Base-by-base conservation (phyloP, 2,888 invertebrate species). In the Synanthedon myopaeformis region DNA sequence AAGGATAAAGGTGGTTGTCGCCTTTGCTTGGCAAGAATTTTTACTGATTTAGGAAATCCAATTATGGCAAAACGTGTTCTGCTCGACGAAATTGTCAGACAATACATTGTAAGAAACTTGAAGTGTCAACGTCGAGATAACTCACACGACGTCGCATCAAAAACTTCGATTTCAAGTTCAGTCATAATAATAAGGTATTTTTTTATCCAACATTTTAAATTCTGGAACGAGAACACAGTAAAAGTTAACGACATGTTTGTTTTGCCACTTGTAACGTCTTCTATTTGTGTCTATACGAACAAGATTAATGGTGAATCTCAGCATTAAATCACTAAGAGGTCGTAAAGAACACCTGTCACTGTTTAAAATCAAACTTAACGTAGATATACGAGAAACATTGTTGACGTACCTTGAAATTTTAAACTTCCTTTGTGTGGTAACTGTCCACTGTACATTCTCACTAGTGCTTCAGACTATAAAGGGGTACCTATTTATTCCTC, bases 341-440 rank as follows among this genome's bases (percentile, higher is more conserved):
- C 81, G 79, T 87, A 82, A 86, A 86, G 83, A 82, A 79, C 86
- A 87, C 84, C 85, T 87, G 86, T 80, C 81, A 74, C 69, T 72
- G 65, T 70, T 73, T 49, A 17, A 19, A 73, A 73, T 51, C 51
- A 51, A 41, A 51, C 28, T 75, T 69, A 76, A 79, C 68, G 76
- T 74, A 68, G 74, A 78, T 74, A 71, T 35, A 35, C 65, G 59
- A 60, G 69, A 64, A 72, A 73, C 71, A 74, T 70, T 69, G 68
- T 64, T 66, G 66, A 70, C 66, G 64, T 65, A 35, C 35, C 35
- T 35, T 35, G 35, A 35, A 35, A 35, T 35, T 35, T 35, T 35
- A 35, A 35, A 35, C 35, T 35, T 35, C 35, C 35, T 35, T 35
- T 35, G 35, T 35, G 35, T 35, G 35, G 35, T 8, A 35, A 35